Conservation (phyloP, 2,797 vertebrate genomes). For the Centroberyx gerrardi region DNA sequence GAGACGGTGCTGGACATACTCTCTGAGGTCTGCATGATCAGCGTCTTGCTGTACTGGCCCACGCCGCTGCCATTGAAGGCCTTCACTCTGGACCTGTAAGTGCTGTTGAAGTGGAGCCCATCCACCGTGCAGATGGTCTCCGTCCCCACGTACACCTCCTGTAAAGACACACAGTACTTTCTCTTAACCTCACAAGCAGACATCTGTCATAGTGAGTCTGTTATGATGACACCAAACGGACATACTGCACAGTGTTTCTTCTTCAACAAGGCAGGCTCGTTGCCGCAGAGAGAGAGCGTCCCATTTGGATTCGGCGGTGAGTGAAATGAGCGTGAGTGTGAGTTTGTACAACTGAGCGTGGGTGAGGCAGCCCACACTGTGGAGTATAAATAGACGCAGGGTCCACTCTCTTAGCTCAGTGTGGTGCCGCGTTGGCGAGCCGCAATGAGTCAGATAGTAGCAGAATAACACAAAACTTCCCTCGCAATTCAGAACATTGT, state of each 20-base stretch:
- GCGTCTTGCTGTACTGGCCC: slow-evolving; percentile 98
- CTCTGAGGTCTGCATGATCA: slow-evolving; percentile 97
- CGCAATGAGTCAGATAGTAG: slow-evolving; percentile 61
- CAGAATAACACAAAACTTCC: slow-evolving; percentile 44
- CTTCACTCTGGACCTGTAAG: slow-evolving; percentile 96
- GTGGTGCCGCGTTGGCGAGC: slow-evolving; percentile 60
- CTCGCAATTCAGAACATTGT: not conserved
- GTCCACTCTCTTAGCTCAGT: slow-evolving; percentile 53
- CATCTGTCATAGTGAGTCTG: not conserved
- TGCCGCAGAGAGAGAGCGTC: slow-evolving; percentile 19
- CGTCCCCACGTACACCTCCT: slow-evolving; percentile 98
- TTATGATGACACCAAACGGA: slow-evolving; percentile 31
- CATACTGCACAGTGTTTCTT: not conserved
- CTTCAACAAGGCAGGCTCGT: not conserved
- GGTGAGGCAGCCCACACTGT: slow-evolving; percentile 54
- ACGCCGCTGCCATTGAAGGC: slow-evolving; percentile 97
- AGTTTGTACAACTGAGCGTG: slow-evolving; percentile 58
- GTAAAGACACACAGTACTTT: slow-evolving; percentile 46
- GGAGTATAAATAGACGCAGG: slow-evolving; percentile 66
- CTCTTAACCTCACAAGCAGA: slow-evolving; percentile 38
- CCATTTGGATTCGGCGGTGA: slow-evolving; percentile 28
- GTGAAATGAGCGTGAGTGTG: slow-evolving; percentile 26
- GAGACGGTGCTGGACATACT: slow-evolving; percentile 84
- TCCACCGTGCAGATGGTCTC: slow-evolving; percentile 99
- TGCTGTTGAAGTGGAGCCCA: slow-evolving; percentile 99